Percentiles rank a stretch among this genome's conserved stretches.
phyloP scores from a whole-genome alignment of 2,113 vertebrate genomes.

The Proteles cristata region DNA sequence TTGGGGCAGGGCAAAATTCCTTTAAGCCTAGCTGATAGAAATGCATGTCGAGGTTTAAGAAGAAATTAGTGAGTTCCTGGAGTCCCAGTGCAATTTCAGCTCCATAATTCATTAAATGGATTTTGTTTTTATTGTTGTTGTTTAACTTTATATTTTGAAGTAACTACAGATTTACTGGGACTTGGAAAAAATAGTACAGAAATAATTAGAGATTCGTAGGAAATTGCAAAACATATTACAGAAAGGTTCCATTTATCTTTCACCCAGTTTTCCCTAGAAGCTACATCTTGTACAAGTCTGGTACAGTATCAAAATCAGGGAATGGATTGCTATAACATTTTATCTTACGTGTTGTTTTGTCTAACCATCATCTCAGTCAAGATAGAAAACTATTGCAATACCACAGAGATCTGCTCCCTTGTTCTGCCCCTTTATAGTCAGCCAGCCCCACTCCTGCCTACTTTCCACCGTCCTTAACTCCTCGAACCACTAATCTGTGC shows the following conservation, averaged over 20 bases:
- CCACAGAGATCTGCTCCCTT: not conserved
- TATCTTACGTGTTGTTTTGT: not conserved
- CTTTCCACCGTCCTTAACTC: not conserved
- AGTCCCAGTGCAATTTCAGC: not conserved
- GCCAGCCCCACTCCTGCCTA: not conserved
- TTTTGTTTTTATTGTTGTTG: not conserved
- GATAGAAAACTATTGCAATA: not conserved
- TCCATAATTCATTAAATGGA: not conserved
- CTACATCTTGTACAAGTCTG: not conserved
- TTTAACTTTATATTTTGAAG: slow-evolving; percentile 20
- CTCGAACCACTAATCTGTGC: not conserved
- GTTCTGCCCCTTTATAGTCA: accelerated
- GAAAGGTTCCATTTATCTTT: not conserved
- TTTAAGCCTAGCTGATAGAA: not conserved
- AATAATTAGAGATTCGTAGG: not conserved
- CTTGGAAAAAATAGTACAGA: not conserved
- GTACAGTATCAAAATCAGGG: not conserved
- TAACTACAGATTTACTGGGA: slow-evolving; percentile 18
- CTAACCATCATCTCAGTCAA: not conserved
- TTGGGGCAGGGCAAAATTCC: not conserved
- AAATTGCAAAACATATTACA: not conserved
- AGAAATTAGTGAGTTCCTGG: not conserved
- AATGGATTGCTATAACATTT: not conserved
- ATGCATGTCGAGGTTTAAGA: not conserved
- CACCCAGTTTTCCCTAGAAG: not conserved